Base-by-base conservation (phyloP, 2,888 invertebrate genomes). In the Habroteleia sp. region DNA sequence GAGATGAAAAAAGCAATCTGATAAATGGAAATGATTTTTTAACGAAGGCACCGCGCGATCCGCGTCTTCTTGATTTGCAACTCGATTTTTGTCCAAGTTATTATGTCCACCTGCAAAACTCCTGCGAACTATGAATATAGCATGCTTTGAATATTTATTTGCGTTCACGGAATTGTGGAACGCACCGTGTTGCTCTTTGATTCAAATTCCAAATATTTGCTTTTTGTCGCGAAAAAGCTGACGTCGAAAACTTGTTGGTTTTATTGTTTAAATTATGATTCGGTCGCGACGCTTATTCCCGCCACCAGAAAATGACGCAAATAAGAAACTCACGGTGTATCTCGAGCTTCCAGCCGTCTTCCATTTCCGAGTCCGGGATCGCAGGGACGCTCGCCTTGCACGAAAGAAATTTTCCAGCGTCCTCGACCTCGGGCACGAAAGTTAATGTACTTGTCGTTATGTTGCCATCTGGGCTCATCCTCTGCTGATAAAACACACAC, bases 321-420 rank as follows among this genome's bases (percentile, higher is more conserved):
- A 72, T 63, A 60, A 78, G 79, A 81, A 80, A 93, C 96, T 95
- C 90, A 96, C 96, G 96, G 87, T 95, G 92, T 82, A 96, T 94
- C 89, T 94, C 93, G 82, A 96, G 91, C 86, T 93, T 93, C 94
- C 95, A 95, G 71, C 92, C 92, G 83, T 95, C 94, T 89, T 95
- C 94, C 79, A 94, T 91, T 29, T 93, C 92, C 33, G 94, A 93
- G 84, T 93, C 93, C 1, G 93, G 91, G 82, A 96, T 93, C 82
- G 92, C 91, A 58, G 93, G 91, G 85, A 95, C 95, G 81, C 94
- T 94, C 5, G 94, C 95, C 60, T 93, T 91, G 88, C 96, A 96
- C 48, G 93, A 91, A 79, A 96, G 90, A 85, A 91, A 91, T 89
- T 93, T 93, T 66, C 94, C 95, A 80, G 94, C 93, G 89, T 96